Evolutionary conservation across 2,888 invertebrate species (phyloP).

Genomic region (Eupithecia insigniata): DNA sequence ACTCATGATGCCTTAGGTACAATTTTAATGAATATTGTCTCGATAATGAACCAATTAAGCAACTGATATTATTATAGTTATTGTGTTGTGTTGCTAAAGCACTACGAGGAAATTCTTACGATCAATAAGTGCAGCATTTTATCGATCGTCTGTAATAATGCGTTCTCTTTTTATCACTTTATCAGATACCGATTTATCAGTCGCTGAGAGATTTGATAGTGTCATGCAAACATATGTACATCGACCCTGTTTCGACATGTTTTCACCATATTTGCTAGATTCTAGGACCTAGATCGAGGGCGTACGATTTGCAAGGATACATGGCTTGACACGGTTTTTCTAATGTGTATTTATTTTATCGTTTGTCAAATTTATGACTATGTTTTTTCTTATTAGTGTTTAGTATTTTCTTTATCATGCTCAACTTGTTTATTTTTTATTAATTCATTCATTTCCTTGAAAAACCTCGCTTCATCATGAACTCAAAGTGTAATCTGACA

Average conservation of each 20-base stretch:
- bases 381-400: neutral
- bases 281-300: neutral
- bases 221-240: conserved; percentile 41
- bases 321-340: conserved; percentile 3
- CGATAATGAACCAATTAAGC: neutral
- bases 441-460: no score
- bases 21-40: no score
- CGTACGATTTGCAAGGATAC: conserved; percentile 7
- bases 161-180: conserved; percentile 46
- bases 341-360: conserved; percentile 3
- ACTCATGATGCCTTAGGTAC: neutral
- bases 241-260: conserved; percentile 52
- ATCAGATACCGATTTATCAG: conserved; percentile 49
- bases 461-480: neutral
- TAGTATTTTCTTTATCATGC: neutral
- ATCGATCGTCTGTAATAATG: conserved; percentile 27
- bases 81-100: neutral
- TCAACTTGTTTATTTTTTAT: neutral
- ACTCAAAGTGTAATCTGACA: neutral
- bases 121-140: conserved; percentile 12
- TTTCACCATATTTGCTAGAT: conserved; percentile 35
- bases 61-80: neutral
- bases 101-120: neutral
- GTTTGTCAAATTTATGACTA: neutral
- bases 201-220: conserved; percentile 39